Conservation (phyloP, 2,113 vertebrate genomes). For the Callaeas wilsoni region DNA sequence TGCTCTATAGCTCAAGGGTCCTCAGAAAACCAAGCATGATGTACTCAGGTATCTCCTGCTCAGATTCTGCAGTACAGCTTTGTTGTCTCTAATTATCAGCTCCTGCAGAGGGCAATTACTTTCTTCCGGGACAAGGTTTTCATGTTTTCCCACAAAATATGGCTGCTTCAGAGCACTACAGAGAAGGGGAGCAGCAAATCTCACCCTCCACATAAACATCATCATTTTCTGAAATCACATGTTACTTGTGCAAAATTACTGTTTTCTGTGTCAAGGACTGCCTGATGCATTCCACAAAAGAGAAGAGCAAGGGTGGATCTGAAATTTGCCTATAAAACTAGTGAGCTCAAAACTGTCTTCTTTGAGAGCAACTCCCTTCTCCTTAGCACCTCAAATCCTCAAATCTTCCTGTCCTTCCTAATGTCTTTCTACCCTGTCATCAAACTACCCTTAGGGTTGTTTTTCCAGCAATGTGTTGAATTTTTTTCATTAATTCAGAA, state of each 20-base stretch:
- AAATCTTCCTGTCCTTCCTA: not conserved
- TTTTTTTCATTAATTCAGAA: not conserved
- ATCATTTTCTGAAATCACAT: not conserved
- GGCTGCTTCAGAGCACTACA: not conserved
- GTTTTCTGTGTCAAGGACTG: not conserved
- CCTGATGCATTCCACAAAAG: not conserved
- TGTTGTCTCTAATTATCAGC: not conserved
- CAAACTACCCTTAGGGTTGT: not conserved
- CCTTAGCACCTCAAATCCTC: not conserved
- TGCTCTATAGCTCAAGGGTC: too few relatives aligned
- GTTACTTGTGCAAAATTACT: not conserved
- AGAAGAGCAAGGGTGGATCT: not conserved
- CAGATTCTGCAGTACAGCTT: not conserved
- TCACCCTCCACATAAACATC: not conserved
- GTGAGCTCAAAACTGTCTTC: not conserved
- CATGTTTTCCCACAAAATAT: not conserved
- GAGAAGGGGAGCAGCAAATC: not conserved
- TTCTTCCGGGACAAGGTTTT: not conserved
- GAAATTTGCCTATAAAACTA: not conserved
- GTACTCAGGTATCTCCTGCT: not conserved
- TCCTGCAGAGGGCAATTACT: not conserved
- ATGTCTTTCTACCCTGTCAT: not conserved
- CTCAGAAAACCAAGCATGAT: accelerated
- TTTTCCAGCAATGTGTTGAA: not conserved
- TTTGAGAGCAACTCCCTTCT: not conserved